phyloP scores from a whole-genome alignment of 2,797 vertebrate species.

The Galagoides demidoff region DNA sequence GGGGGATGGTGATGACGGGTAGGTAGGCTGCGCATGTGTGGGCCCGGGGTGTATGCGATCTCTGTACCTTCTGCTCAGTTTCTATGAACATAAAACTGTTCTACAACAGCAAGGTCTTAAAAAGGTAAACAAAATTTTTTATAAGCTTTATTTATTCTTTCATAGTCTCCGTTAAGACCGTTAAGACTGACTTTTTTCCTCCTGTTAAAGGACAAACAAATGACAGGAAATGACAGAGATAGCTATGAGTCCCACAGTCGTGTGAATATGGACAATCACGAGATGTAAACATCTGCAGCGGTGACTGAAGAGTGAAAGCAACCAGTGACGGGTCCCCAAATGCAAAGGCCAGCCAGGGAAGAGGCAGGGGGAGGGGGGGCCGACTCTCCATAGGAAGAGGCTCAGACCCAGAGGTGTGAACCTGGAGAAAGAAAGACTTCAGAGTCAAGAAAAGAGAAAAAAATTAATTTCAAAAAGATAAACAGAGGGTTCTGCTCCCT shows the following conservation, averaged over 20 bases:
- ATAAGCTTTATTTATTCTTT: neutral
- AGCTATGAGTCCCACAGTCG: neutral
- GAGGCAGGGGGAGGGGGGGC: too few relatives aligned
- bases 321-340: neutral
- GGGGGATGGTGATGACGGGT: accelerated
- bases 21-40: too few relatives aligned
- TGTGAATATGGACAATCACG: neutral
- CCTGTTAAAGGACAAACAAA: neutral
- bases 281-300: neutral
- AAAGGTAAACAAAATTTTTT: neutral
- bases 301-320: neutral
- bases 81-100: neutral
- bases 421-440: neutral
- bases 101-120: neutral
- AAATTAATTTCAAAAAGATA: neutral
- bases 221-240: neutral
- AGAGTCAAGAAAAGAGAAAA: neutral
- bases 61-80: neutral
- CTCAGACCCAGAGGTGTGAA: neutral
- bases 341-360: accelerated
- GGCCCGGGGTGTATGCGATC: accelerated
- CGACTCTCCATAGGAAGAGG: neutral
- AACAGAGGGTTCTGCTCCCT: neutral
- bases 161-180: neutral
- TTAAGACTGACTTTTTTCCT: neutral